A percentile compares a stretch with the other conserved stretches of the same genome.
Evolutionary conservation across 2,797 vertebrate genomes (phyloP).

Genomic region (Halcyon leucocephala): DNA sequence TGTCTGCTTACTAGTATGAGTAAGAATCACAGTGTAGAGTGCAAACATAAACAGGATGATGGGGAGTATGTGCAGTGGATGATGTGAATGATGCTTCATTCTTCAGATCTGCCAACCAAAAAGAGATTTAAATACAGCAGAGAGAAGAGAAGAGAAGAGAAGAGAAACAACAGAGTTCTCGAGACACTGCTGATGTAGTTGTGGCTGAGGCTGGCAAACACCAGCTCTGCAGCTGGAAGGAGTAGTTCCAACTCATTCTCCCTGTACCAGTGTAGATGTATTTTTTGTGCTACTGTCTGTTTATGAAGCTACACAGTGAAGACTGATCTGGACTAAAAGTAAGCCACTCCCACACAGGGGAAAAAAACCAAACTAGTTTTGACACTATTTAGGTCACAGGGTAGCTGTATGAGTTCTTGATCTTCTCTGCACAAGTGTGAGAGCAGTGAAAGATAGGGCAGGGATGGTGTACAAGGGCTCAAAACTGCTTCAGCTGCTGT

Average conservation of each 20-base stretch:
- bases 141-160: background rate
- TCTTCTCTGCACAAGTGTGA: background rate
- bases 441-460: background rate
- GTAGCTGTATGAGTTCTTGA: background rate
- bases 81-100: background rate
- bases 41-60: background rate
- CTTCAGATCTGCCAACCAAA: background rate
- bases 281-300: background rate
- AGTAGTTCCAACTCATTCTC: background rate
- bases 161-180: background rate
- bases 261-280: fast-evolving
- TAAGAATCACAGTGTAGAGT: background rate
- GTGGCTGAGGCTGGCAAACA: background rate
- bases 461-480: background rate
- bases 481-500: background rate
- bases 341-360: background rate
- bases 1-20: background rate
- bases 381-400: background rate
- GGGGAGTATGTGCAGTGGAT: background rate
- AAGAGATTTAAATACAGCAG: background rate
- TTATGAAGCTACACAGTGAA: background rate
- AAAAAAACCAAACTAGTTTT: background rate
- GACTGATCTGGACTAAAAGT: background rate
- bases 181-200: background rate
- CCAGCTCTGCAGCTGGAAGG: background rate